phyloP scores from a whole-genome alignment of 1,140 invertebrate genomes.

The Lepidurus packardi region DNA sequence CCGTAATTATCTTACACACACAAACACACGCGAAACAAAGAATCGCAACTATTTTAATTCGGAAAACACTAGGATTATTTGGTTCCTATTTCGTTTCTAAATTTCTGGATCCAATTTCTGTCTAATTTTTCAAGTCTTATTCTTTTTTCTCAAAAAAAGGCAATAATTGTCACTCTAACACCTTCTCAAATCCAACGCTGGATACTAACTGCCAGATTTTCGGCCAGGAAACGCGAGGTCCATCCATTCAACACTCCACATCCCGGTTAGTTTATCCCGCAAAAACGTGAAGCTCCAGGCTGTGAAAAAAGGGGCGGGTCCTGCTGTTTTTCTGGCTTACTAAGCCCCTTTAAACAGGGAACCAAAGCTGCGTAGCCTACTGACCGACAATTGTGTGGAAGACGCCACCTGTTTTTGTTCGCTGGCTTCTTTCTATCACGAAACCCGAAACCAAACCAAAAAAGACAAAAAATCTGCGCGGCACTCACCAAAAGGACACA shows the following conservation, averaged over 20 bases:
- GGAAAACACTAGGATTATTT: too few relatives aligned
- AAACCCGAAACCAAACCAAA: neutral
- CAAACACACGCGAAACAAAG: too few relatives aligned
- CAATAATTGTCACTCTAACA: too few relatives aligned
- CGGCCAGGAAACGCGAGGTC: neutral
- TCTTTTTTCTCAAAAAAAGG: too few relatives aligned
- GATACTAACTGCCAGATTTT: neutral
- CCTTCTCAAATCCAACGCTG: too few relatives aligned
- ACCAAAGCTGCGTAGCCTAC: neutral
- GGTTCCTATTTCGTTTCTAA: too few relatives aligned
- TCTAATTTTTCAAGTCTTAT: too few relatives aligned
- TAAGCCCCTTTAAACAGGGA: neutral
- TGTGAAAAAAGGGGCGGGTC: constrained; percentile 5
- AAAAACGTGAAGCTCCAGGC: neutral
- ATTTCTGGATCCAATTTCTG: too few relatives aligned
- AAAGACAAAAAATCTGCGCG: neutral
- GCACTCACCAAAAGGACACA: too few relatives aligned
- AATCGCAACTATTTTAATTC: too few relatives aligned
- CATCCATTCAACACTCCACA: neutral
- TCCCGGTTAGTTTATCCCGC: neutral
- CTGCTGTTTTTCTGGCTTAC: neutral
- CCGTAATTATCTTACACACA: neutral
- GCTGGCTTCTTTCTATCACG: neutral
- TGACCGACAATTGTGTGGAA: neutral
- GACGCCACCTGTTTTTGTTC: neutral